Evolutionary conservation across 2,888 invertebrate genomes (phyloP), one percentile per base, ranked within the genome.

Genomic region (Cepaea hortensis): DNA sequence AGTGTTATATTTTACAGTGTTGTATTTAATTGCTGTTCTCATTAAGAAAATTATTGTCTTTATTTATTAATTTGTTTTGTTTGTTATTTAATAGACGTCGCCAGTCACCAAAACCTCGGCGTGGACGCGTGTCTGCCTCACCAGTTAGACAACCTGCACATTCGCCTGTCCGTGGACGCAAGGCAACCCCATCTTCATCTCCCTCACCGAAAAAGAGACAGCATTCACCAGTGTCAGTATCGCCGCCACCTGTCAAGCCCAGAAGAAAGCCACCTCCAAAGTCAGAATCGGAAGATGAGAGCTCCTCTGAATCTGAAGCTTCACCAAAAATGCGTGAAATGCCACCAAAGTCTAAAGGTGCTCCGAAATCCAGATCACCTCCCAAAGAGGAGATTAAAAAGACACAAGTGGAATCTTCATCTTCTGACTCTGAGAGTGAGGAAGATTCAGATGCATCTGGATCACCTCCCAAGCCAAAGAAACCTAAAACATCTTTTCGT

Each of bases 111-210:
- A 46, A 65, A 77, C 82, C 87, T 48, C 85, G 85, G 20, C 68
- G 85, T 18, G 13, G 81, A 0, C 86, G 82, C 23, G 62, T 68
- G 62, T 87, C 89, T 70, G 85, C 86, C 15, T 85, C 85, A 65
- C 88, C 86, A 20, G 75, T 75, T 61, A 85, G 87, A 9, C 87
- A 85, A 15, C 79, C 85, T 81, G 50, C 84, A 75, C 81, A 85
- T 7, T 81, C 88, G 7, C 86, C 88, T 77, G 85, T 87, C 18
- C 85, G 72, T 4, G 81, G 88, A 50, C 84, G 87, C 73, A 89
- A 88, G 55, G 82, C 85, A 35, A 88, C 90, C 18, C 85, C 83
- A 23, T 87, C 89, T 3, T 89, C 89, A 13, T 84, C 87, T n/a
- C 87, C 86, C 82, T 20, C 73, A 55, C 75, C 85, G 75, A 81